Evolutionary conservation across 2,797 vertebrate species (phyloP).

Genomic region (Onychomys arenicola): DNA sequence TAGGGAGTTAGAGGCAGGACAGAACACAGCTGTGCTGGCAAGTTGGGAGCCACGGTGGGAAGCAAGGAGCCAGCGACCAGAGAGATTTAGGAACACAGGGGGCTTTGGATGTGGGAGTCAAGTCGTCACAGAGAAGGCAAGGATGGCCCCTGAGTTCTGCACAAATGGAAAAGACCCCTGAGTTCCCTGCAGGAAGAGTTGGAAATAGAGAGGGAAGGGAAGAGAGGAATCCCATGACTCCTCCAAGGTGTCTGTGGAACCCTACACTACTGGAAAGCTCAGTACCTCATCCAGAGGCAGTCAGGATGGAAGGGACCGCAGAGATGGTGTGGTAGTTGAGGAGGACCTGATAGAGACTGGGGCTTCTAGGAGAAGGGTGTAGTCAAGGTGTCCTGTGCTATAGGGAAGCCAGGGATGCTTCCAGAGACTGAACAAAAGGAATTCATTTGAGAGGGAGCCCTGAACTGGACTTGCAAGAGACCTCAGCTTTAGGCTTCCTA

Average conservation of each 20-base stretch:
- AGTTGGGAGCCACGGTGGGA: neutral
- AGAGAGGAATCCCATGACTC: neutral
- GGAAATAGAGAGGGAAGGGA: accelerated
- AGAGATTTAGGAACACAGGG: neutral
- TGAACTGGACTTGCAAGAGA: neutral
- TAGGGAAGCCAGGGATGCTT: neutral
- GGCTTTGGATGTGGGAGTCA: neutral
- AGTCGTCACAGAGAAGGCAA: neutral
- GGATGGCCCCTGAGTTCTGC: neutral
- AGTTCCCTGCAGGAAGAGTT: neutral
- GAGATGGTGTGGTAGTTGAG: neutral
- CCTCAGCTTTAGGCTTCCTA: neutral
- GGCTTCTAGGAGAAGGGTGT: neutral
- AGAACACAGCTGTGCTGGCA: neutral
- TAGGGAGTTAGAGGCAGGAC: neutral
- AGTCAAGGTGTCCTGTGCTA: neutral
- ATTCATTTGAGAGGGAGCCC: neutral
- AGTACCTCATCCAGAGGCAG: too few relatives aligned
- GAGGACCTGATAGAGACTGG: neutral
- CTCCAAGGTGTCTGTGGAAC: neutral
- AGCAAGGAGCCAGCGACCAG: neutral
- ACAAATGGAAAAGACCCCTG: neutral
- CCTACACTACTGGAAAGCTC: neutral
- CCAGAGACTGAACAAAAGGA: neutral
- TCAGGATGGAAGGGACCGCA: neutral